Evolutionary conservation across 1,140 invertebrate species (phyloP), one percentile per base, ranked within the genome.

Genomic region (Drosophila varians): DNA sequence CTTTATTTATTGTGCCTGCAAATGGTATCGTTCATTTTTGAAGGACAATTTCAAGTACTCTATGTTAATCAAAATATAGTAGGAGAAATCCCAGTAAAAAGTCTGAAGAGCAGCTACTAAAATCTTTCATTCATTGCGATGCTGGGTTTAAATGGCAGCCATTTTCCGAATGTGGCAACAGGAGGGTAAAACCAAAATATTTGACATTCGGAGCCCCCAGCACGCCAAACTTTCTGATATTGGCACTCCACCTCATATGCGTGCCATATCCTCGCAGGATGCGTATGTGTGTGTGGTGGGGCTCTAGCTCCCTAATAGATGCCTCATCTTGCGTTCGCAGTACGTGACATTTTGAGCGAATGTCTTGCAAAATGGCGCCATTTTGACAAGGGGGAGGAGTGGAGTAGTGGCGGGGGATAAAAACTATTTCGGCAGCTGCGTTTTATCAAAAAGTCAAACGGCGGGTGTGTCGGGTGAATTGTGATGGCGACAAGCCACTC

Each of bases 361-460:
- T 66, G 60, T 62, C 43, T 55, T 74, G 28, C 49, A 74, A 74
- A 65, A 65, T 80, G 52, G 61, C 72, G 77, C 66, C 74, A 77
- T 76, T 60, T 64, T 43, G 43, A 45, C 18, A 46, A 12, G 21
- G 12, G 21, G 26, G 11, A 36, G 51, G 21, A 14, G 18, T n/a
- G 26, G 6, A 19, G 19, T 25, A 38, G 53, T 43, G 31, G 12
- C 18, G 18, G 34, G 11, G 12, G 5, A 14, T 6, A 19, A 42
- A 31, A 65, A 74, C 56, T 75, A 75, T 75, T 66, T 87, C 68
- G 76, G 51, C 77, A 86, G 77, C 69, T 86, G 82, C 69, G 77
- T 77, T 86, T 60, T 70, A 66, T 74, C 53, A 70, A 77, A 64
- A 77, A 77, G 64, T 77, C 56, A 64, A 70, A 77, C 56, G 36